phyloP scores from a whole-genome alignment of 1,140 invertebrate species.

The Lepidurus packardi region DNA sequence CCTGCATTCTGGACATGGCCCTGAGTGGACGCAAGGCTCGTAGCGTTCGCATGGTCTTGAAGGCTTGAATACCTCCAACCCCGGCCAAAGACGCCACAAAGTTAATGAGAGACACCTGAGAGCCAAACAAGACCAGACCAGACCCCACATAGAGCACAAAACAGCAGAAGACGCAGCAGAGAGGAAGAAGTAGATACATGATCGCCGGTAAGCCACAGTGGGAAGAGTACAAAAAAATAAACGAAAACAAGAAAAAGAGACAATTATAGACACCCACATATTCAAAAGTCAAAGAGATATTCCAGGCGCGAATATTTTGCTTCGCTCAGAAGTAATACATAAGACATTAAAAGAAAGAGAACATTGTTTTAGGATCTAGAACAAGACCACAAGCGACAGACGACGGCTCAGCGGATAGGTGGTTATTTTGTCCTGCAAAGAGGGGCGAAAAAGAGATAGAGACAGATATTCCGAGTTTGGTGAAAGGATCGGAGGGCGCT shows the following conservation, averaged over 20 bases:
- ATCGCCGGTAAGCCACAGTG: slow-evolving; percentile 19
- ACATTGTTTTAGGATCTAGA: not conserved
- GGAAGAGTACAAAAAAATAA: slow-evolving; percentile 22
- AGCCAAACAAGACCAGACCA: slow-evolving; percentile 48
- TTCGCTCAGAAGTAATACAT: not conserved
- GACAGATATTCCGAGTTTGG: not conserved
- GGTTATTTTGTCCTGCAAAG: not conserved
- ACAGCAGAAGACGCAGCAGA: slow-evolving; percentile 31
- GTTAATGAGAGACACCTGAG: slow-evolving; percentile 92
- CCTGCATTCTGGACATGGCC: slow-evolving; percentile 95
- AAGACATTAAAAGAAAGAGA: not conserved
- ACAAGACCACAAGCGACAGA: slow-evolving; percentile 24
- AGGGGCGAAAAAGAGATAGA: not conserved
- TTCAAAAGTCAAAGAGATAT: slow-evolving; percentile 2
- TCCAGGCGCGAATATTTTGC: not conserved
- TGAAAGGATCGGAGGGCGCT: not conserved
- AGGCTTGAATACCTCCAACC: slow-evolving; percentile 91
- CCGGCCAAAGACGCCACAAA: slow-evolving; percentile 88
- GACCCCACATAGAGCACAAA: slow-evolving; percentile 20
- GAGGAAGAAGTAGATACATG: slow-evolving; percentile 23
- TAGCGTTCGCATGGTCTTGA: slow-evolving; percentile 95
- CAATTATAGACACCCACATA: slow-evolving; percentile 20
- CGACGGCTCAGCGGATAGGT: slow-evolving; percentile 4
- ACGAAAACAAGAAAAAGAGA: slow-evolving; percentile 14
- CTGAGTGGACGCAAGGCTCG: slow-evolving; percentile 88